These are phyloP conservation scores for Calyptomena viridis DNA, from an alignment of 2,113 vertebrate genomes.

Conservation along the genomic window DNA sequence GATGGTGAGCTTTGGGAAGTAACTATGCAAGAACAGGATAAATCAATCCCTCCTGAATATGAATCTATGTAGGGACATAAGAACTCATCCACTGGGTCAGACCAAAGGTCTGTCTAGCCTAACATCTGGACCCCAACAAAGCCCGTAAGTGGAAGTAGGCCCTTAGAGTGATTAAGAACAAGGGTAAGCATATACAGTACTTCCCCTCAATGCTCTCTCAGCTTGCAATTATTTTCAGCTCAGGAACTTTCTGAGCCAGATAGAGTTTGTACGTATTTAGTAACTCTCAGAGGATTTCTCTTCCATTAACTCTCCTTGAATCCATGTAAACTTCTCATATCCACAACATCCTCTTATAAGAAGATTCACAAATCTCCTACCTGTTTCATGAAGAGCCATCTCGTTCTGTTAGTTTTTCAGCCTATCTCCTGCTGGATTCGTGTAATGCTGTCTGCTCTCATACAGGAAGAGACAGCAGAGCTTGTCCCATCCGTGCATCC, in stretches of 20 bases:
- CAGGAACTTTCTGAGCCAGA: conserved; percentile 47
- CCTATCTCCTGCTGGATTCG: not conserved
- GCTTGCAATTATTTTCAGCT: conserved; percentile 39
- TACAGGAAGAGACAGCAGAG: not conserved
- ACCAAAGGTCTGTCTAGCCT: not conserved
- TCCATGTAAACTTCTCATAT: not conserved
- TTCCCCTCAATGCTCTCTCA: not conserved
- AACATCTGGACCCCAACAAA: not conserved
- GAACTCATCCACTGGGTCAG: not conserved
- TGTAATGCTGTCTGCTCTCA: not conserved
- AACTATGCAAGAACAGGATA: not conserved
- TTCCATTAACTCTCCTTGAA: not conserved
- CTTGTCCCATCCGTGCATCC: not conserved
- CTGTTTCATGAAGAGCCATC: not conserved
- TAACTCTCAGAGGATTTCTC: conserved; percentile 1
- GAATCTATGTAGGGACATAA: not conserved
- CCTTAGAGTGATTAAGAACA: not conserved
- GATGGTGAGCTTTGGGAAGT: not conserved
- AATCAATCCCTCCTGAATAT: not conserved
- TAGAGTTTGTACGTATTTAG: conserved; percentile 17
- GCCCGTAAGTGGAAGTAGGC: not conserved
- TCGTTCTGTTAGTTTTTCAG: not conserved
- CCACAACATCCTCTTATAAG: not conserved
- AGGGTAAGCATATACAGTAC: not conserved
- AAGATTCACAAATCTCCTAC: not conserved